Conservation (phyloP, 1,140 invertebrate genomes). For the Cardiocondyla obscurior region DNA sequence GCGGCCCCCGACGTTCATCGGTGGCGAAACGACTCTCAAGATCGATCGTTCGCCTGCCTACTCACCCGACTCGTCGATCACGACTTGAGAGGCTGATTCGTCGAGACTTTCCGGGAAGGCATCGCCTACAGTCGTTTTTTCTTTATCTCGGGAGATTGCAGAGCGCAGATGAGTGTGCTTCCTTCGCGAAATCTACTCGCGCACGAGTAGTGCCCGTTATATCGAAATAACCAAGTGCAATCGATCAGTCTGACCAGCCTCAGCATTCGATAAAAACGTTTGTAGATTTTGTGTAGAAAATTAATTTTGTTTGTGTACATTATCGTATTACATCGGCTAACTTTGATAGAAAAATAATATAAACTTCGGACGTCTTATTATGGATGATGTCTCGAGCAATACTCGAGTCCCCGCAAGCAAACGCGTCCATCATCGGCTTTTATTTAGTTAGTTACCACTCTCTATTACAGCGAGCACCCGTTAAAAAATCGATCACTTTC, state of each 20-base stretch:
- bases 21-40: constrained; percentile 26
- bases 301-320: not conserved
- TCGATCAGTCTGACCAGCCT: not conserved
- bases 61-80: constrained; percentile 59
- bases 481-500: constrained; percentile 36
- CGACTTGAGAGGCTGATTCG: constrained; percentile 35
- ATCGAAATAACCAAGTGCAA: not conserved
- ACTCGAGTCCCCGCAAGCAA: not conserved
- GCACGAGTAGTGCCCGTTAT: not conserved
- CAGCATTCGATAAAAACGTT: not conserved
- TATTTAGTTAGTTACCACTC: constrained; percentile 22
- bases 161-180: not conserved
- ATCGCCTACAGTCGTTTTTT: constrained; percentile 54
- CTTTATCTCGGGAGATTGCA: constrained; percentile 47
- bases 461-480: not conserved
- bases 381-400: not conserved
- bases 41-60: constrained; percentile 52
- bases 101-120: constrained; percentile 52
- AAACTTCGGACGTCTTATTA: constrained; percentile 18
- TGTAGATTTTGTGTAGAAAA: not conserved
- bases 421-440: not conserved
- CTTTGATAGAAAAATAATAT: not conserved
- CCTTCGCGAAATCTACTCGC: constrained; percentile 8
- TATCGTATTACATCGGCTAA: not conserved
- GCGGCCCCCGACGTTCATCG: constrained; percentile 3